These are phyloP conservation scores for Brachionus rotundiformis DNA, from an alignment of 1,140 invertebrate genomes.

Conservation along the genomic window DNA sequence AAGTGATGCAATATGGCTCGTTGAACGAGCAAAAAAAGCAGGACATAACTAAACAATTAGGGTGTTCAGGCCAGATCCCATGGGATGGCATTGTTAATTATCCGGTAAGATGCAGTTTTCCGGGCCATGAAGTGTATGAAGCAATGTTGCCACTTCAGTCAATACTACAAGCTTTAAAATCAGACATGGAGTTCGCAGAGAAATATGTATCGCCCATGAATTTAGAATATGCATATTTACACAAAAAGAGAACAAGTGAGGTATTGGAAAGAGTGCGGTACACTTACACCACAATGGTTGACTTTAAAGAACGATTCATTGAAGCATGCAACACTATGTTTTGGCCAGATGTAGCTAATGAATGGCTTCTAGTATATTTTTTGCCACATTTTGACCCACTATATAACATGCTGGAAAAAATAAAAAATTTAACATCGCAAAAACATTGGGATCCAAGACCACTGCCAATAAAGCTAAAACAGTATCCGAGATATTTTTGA, in stretches of 20 bases:
- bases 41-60: background rate
- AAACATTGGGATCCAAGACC: slow-evolving; percentile 19
- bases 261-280: background rate
- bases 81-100: slow-evolving; percentile 25
- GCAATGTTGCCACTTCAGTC: background rate
- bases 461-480: slow-evolving; percentile 41
- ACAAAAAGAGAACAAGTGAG: slow-evolving; percentile 26
- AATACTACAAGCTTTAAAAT: background rate
- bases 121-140: slow-evolving; percentile 48
- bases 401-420: background rate
- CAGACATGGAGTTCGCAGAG: slow-evolving; percentile 30
- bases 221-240: slow-evolving; percentile 40
- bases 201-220: slow-evolving; percentile 39
- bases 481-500: slow-evolving; percentile 44
- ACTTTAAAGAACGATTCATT: slow-evolving; percentile 39
- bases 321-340: slow-evolving; percentile 33
- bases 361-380: slow-evolving; percentile 49
- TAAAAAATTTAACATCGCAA: slow-evolving; percentile 36
- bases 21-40: slow-evolving; percentile 51
- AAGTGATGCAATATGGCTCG: slow-evolving; percentile 56
- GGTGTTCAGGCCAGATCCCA: slow-evolving; percentile 22
- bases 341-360: slow-evolving; percentile 27
- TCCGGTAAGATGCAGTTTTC: slow-evolving; percentile 35
- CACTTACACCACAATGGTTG: slow-evolving; percentile 15
- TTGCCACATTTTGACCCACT: slow-evolving; percentile 28